Conservation (phyloP, 2,888 invertebrate genomes). For the Tineola bisselliella region DNA sequence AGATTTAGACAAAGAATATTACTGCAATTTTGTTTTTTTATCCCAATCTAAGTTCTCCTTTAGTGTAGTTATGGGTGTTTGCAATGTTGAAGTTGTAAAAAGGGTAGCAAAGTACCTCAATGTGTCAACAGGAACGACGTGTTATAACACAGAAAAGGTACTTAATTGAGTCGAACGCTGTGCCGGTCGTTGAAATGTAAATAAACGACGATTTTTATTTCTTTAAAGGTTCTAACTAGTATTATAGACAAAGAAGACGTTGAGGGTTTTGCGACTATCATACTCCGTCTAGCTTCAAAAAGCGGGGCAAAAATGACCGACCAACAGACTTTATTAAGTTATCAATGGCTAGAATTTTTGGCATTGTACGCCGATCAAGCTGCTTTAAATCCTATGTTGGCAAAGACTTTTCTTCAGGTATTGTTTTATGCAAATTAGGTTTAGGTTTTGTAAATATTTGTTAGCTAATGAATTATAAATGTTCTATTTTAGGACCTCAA, state of each 20-base stretch:
- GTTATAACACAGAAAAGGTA: slow-evolving; percentile 19
- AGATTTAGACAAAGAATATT: too few species aligned
- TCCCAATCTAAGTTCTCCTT: too few species aligned
- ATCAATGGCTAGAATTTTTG: slow-evolving; percentile 76
- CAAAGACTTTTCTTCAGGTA: slow-evolving; percentile 63
- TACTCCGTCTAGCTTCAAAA: slow-evolving; percentile 52
- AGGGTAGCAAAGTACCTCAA: slow-evolving; percentile 64
- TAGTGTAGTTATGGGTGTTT: slow-evolving; percentile 34
- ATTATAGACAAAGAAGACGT: slow-evolving; percentile 48
- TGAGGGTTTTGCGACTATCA: slow-evolving; percentile 63
- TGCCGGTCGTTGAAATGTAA: background rate
- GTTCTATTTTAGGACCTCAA: slow-evolving; percentile 49
- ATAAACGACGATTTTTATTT: background rate
- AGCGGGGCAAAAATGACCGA: slow-evolving; percentile 42
- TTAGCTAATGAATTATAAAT: too few species aligned
- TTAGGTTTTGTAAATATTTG: background rate
- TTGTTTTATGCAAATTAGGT: background rate
- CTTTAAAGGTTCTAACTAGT: slow-evolving; percentile 58
- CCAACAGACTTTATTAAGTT: slow-evolving; percentile 50
- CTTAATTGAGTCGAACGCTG: background rate
- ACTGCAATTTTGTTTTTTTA: too few species aligned
- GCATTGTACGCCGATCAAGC: slow-evolving; percentile 65
- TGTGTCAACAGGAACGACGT: slow-evolving; percentile 56
- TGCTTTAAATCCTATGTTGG: slow-evolving; percentile 41
- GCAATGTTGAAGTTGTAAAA: slow-evolving; percentile 50